Evolutionary conservation across 2,797 vertebrate species (phyloP), one percentile per base, ranked within the genome.

Genomic region (Hephaestus fuliginosus): DNA sequence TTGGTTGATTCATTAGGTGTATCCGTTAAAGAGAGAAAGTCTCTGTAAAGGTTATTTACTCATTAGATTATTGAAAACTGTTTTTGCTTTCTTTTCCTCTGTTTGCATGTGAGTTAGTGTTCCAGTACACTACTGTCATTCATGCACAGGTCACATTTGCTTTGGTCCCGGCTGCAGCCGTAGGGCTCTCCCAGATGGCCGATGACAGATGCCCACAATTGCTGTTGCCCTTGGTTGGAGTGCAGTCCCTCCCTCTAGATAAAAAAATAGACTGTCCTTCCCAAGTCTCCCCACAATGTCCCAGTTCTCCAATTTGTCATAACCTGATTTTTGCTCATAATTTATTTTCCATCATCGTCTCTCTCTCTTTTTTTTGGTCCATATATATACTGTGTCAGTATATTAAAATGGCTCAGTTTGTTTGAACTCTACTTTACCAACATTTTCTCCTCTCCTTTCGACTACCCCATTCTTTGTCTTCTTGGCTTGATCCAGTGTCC

Each of bases 121-220:
- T 68, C 22, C 74, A 67, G 63, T 73, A 46, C 78, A 41, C 65
- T 64, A 25, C 87, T 81, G 85, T 91, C 76, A 81, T 79, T 86
- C 81, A 66, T 75, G 66, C 73, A 85, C 70, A 80, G 91, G 91
- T 89, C 87, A 88, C 85, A 86, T 93, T 93, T 87, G 83, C 86
- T 90, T 86, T 82, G 65, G 77, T 90, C 80, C 77, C 79, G 72
- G 69, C 69, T 74, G 84, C 73, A 77, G 88, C 91, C 88, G 74
- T 20, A 74, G 74, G 92, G 83, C 73, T 53, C 78, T 83, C 91
- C 92, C 92, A 94, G 93, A 94, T 94, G 93, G 91, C 86, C 43
- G 22, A 58, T 90, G 90, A 92, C 93, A 94, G 93, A 94, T 93
- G 92, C 91, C 89, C 90, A 90, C 88, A 86, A 79, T 91, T 89